Conservation (phyloP, 2,797 vertebrate species). For the Holocentrus rufus region DNA sequence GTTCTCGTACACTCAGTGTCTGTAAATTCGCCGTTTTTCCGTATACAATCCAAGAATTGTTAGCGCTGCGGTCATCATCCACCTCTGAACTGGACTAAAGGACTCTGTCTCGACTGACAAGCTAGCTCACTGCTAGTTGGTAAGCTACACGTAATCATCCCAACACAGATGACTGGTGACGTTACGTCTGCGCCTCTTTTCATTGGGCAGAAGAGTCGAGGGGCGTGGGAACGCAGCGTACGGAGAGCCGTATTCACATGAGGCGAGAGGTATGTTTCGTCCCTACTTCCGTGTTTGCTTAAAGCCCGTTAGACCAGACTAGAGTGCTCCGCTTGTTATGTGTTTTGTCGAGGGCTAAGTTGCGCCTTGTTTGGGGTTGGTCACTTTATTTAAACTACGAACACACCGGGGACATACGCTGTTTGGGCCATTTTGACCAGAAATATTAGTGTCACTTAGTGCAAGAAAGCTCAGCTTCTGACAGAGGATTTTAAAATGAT, state of each 20-base stretch:
- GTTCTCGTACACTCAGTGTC: neutral
- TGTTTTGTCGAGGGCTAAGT: no score
- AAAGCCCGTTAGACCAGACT: neutral
- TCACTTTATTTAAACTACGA: no score
- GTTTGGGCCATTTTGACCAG: no score
- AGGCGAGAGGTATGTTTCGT: neutral
- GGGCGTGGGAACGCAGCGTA: neutral
- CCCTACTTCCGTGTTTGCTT: neutral
- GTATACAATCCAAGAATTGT: neutral
- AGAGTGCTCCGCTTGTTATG: no score
- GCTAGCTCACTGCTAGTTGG: conserved; percentile 59
- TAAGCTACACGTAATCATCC: conserved; percentile 79
- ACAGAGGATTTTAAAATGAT: no score
- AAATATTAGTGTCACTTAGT: no score
- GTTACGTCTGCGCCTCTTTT: conserved; percentile 40
- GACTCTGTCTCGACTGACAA: conserved; percentile 24
- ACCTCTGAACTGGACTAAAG: neutral
- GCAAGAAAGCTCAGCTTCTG: no score
- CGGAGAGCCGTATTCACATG: no score
- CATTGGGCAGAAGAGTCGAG: conserved; percentile 59
- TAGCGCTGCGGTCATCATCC: neutral
- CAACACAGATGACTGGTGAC: conserved; percentile 66
- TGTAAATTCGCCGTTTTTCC: neutral
- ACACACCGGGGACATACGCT: no score
- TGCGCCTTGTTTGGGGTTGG: no score